Evolutionary conservation across 2,113 vertebrate genomes (phyloP), one percentile per base, ranked within the genome.

Genomic region (Siniperca knerii): DNA sequence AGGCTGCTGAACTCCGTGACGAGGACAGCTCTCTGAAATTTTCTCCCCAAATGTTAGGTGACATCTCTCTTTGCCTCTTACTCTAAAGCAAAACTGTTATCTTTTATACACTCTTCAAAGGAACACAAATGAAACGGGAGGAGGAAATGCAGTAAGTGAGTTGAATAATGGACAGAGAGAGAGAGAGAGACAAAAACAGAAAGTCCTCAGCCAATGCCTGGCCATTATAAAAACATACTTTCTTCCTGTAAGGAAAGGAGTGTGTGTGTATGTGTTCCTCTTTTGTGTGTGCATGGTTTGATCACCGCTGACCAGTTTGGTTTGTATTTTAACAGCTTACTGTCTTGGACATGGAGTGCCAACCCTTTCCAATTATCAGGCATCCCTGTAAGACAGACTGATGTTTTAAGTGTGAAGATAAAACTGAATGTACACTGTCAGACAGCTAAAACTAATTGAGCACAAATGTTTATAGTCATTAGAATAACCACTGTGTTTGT

Each of bases 21-120:
- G 68, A 88, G 67, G 84, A 83, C 82, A 70, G 73, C 73, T 79
- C 50, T 64, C 33, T 25, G 74, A 89, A 80, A 77, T 57, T 68
- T 81, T 40, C 54, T 18, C 29, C 73, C 87, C 46, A 86, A 75
- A 89, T 88, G 75, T 81, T 90, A 40, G 23, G 60, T 78, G 84
- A 86, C 75, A 75, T 83, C 66, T 84, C 70, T 85, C 57, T 88
- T 80, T 82, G 57, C 74, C 35, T 77, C 60, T 73, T 46, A 83
- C 52, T 65, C 75, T 82, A 69, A 79, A 80, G 46, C 50, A 72
- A 75, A 87, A 61, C 70, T 77, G 50, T 86, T 82, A 65, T 82
- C 67, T 48, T 44, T 58, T 33, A 46, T 44, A 21, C 57, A 69
- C 78, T 77, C 72, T 75, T 82, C 75, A 82, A 81, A 85, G 55